phyloP scores from a whole-genome alignment of 2,797 vertebrate species.

The Notoglanidium macrostoma region DNA sequence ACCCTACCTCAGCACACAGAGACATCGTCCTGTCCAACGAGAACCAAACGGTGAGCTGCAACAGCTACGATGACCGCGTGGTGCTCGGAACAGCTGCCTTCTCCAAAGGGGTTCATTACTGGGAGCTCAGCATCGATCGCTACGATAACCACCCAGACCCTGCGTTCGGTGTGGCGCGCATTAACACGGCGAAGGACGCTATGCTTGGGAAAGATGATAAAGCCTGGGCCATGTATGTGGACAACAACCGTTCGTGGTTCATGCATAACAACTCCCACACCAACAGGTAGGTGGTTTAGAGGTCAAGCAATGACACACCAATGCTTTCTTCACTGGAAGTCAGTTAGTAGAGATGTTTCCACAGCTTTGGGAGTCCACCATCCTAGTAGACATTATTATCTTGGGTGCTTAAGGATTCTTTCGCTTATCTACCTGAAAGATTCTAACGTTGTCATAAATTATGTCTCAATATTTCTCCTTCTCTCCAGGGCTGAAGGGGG shows the following conservation, averaged over 20 bases:
- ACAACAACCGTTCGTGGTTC: slow-evolving; percentile 92
- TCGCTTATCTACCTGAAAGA: neutral
- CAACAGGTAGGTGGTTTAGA: slow-evolving; percentile 74
- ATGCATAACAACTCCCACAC: slow-evolving; percentile 92
- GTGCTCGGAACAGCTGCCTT: slow-evolving; percentile 94
- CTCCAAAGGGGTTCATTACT: slow-evolving; percentile 95
- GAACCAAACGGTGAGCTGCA: slow-evolving; percentile 92
- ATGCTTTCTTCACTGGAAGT: neutral
- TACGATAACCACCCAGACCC: slow-evolving; percentile 98
- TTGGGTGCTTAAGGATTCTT: neutral
- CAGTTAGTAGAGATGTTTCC: neutral
- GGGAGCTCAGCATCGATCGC: slow-evolving; percentile 91
- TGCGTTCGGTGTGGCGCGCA: slow-evolving; percentile 92
- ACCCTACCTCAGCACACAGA: slow-evolving; percentile 89
- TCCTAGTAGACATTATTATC: neutral
- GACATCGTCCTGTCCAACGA: slow-evolving; percentile 95
- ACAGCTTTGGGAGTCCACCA: neutral
- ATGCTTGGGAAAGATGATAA: slow-evolving; percentile 93
- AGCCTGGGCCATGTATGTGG: slow-evolving; percentile 96
- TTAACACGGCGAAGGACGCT: slow-evolving; percentile 92
- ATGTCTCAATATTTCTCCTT: neutral
- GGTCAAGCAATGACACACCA: neutral
- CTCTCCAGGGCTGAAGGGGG: slow-evolving; percentile 89
- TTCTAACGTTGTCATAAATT: neutral
- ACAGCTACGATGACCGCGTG: slow-evolving; percentile 95